Conservation (phyloP, 1,140 invertebrate species). For the Cydia fagiglandana region DNA sequence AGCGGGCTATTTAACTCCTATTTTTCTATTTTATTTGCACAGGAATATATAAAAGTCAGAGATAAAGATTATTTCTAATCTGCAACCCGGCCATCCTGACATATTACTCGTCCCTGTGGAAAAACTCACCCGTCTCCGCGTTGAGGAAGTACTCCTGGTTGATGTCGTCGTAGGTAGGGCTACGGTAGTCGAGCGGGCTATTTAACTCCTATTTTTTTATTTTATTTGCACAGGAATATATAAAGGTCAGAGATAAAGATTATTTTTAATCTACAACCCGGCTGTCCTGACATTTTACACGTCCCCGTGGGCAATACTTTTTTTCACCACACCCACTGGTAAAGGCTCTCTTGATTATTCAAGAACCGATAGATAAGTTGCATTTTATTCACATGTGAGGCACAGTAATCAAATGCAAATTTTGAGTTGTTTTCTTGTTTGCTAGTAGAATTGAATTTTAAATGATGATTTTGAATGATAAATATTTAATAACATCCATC, state of each 20-base stretch:
- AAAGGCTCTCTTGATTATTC: no score
- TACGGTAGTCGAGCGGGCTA: constrained; percentile 45
- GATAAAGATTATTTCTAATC: neutral
- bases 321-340: no score
- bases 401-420: no score
- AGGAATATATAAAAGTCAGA: neutral
- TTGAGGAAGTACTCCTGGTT: constrained; percentile 45
- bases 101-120: neutral
- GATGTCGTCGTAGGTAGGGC: constrained; percentile 52
- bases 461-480: no score
- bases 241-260: neutral
- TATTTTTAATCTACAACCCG: neutral
- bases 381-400: no score
- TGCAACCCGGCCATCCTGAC: neutral
- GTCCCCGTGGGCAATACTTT: no score
- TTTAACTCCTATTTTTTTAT: neutral
- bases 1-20: constrained; percentile 4
- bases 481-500: no score
- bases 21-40: neutral
- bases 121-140: neutral
- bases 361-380: no score
- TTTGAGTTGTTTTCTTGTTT: no score
- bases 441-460: no score
- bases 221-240: no score
- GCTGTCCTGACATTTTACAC: neutral